Conservation (phyloP, 2,797 vertebrate species). For the Heliangelus exortis region DNA sequence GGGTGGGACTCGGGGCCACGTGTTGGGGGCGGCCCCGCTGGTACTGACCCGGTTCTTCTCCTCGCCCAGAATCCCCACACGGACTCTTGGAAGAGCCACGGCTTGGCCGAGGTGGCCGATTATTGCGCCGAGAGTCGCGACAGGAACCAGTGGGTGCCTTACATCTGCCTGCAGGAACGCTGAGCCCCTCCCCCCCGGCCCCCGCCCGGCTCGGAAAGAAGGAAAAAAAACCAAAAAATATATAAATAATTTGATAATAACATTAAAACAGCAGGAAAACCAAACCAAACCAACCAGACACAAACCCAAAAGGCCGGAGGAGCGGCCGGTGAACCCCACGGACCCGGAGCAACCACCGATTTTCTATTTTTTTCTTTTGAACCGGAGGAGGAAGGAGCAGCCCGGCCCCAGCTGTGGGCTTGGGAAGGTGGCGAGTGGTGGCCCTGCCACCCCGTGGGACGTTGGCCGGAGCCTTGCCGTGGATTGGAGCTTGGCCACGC, state of each 20-base stretch:
- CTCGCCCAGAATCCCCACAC: slow-evolving; percentile 83
- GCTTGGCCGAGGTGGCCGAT: slow-evolving; percentile 84
- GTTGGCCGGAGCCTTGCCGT: no score
- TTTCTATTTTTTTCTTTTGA: no score
- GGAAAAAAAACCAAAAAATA: background rate
- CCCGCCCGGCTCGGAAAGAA: background rate
- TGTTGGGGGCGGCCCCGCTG: fast-evolving
- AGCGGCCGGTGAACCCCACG: no score
- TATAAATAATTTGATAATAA: no score
- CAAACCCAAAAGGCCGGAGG: no score
- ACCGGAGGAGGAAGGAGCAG: no score
- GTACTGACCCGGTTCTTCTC: fast-evolving
- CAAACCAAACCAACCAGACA: no score
- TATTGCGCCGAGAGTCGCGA: slow-evolving; percentile 91
- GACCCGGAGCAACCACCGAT: no score
- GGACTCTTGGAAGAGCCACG: slow-evolving; percentile 84
- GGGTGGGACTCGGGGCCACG: background rate
- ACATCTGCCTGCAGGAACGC: slow-evolving; percentile 85
- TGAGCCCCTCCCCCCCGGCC: slow-evolving; percentile 75
- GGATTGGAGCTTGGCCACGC: no score
- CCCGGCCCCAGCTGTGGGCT: no score
- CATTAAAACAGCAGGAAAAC: background rate
- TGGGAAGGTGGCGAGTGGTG: no score
- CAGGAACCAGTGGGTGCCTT: slow-evolving; percentile 91
- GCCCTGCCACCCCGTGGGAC: no score